Base-by-base conservation (phyloP, 2,888 invertebrate genomes). In the Nezara viridula region DNA sequence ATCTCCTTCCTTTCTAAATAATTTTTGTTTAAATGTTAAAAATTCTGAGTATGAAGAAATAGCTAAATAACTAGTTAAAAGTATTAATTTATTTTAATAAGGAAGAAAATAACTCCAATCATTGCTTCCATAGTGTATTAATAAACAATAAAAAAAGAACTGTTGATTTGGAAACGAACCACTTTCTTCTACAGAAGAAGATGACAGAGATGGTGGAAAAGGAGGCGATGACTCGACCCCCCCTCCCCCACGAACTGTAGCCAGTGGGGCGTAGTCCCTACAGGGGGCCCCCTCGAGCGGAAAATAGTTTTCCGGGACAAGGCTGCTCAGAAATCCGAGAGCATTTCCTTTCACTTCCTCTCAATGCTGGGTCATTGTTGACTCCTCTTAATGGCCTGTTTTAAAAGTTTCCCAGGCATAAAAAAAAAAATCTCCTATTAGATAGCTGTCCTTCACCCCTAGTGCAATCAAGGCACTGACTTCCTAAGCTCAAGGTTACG, bases 241-340 rank as follows among this genome's bases (percentile, higher is more conserved):
- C n/a, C 81, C n/a, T 12, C 24, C n/a, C 81, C n/a, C 16, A n/a
- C 44, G 81, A 44, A 81, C 81, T n/a, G 81, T 1, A n/a, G n/a
- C 81, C 81, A 81, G 2, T 40, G n/a, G n/a, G 81, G 44, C 81
- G 44, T 44, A 81, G 24, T 44, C 77, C 24, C n/a, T 12, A 77
- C 5, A 7, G 10, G 6, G 66, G 27, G 21, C 7, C 77, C 9
- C 44, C 44, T 47, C 44, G 81, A 10, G 81, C 81, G 81, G 81
- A 81, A 81, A 81, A 81, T 81, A 81, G 81, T 81, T 81, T 81
- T 81, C 44, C 44, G 81, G 44, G 81, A 9, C 44, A 81, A 47
- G 44, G 44, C 81, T 81, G 44, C 12, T 44, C 32, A 14, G n/a
- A 81, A 81, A 81, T 44, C n/a, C n/a, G 24, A 47, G n/a, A n/a